Evolutionary conservation across 2,797 vertebrate species (phyloP).

Genomic region (Adelosebastes latens): DNA sequence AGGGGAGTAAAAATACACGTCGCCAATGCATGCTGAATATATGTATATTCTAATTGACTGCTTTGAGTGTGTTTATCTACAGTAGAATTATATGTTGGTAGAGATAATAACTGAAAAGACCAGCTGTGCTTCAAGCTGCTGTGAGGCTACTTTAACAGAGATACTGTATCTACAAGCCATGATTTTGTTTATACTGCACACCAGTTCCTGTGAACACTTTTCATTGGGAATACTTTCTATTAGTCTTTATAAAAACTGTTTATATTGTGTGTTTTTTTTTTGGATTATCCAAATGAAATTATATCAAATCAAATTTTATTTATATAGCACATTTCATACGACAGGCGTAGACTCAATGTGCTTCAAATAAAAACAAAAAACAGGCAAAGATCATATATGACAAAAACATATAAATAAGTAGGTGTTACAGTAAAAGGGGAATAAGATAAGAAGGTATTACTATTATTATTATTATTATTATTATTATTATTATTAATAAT

Average conservation of each 20-base stretch:
- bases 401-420: too few relatives aligned
- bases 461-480: too few relatives aligned
- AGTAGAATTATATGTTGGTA: neutral
- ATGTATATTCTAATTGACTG: constrained; percentile 1
- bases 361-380: too few relatives aligned
- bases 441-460: too few relatives aligned
- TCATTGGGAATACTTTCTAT: neutral
- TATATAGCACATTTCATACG: too few relatives aligned
- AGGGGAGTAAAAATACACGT: constrained; percentile 55
- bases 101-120: neutral
- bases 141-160: neutral
- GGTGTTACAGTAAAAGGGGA: too few relatives aligned
- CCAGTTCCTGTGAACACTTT: neutral
- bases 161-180: neutral
- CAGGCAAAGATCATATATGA: too few relatives aligned
- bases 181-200: neutral
- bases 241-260: neutral
- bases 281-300: neutral
- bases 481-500: too few relatives aligned
- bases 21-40: neutral
- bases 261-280: neutral
- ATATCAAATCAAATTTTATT: neutral
- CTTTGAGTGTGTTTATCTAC: constrained; percentile 2
- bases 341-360: too few relatives aligned
- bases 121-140: neutral